Evolutionary conservation across 1,140 invertebrate species (phyloP).

Genomic region (Atopsyche davidsoni): DNA sequence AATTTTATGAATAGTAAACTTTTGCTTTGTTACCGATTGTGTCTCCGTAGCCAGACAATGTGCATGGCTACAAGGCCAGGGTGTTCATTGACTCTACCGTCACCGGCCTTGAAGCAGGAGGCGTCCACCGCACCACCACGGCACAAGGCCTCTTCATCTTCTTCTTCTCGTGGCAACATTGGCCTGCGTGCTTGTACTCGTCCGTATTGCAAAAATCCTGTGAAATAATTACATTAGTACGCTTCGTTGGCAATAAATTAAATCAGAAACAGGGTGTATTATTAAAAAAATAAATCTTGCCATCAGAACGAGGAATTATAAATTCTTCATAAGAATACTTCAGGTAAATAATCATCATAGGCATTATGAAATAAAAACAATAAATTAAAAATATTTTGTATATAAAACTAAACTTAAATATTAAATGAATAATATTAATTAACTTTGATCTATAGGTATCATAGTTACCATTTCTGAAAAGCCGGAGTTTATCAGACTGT

Average conservation of each 20-base stretch:
- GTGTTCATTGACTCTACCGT: conserved; percentile 78
- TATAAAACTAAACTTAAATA: too few species aligned
- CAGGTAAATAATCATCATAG: conserved; percentile 13
- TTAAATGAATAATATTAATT: too few species aligned
- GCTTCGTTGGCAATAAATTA: too few species aligned
- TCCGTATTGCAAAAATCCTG: conserved; percentile 63
- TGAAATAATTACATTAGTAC: too few species aligned
- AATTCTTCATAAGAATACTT: conserved; percentile 15
- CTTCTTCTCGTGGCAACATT: conserved; percentile 45
- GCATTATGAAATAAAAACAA: too few species aligned
- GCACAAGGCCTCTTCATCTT: conserved; percentile 54
- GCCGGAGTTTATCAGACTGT: conserved; percentile 64
- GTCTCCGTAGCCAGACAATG: conserved; percentile 81
- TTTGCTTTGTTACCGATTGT: conserved; percentile 60
- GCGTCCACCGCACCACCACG: conserved; percentile 59
- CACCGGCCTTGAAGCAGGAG: conserved; percentile 69
- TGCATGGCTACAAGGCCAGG: conserved; percentile 82
- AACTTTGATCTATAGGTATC: too few species aligned
- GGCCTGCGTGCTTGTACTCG: conserved; percentile 52
- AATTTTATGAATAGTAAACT: not conserved
- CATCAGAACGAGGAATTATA: conserved; percentile 19
- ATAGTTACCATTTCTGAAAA: conserved; percentile 61
- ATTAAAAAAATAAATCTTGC: too few species aligned
- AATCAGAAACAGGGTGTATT: too few species aligned
- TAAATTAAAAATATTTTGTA: too few species aligned